Percentiles rank a stretch among this genome's conserved stretches.
Conservation (phyloP, 37 sponge, comb jelly and placozoan species). For the Spongilla lacustris region DNA sequence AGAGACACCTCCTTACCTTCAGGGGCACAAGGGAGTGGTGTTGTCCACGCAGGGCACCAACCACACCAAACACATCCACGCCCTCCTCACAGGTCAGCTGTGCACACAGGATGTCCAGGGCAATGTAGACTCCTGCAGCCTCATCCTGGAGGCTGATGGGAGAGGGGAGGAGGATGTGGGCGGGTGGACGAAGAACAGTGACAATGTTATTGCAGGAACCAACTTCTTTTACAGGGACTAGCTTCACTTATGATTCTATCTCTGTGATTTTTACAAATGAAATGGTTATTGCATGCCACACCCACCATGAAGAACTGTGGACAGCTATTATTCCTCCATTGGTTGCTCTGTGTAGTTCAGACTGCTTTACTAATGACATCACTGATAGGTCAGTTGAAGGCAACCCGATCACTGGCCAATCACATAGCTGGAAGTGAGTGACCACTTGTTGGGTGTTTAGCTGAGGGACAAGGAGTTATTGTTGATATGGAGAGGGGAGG, state of each 20-base stretch:
- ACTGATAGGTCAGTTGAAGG: constrained; percentile 17
- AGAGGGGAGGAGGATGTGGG: too few relatives aligned
- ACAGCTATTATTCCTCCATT: constrained; percentile 19
- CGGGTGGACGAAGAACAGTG: too few relatives aligned
- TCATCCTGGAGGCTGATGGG: constrained; percentile 7
- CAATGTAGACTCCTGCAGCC: constrained; percentile 44
- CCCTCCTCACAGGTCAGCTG: constrained; percentile 71
- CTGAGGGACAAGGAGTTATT: too few relatives aligned
- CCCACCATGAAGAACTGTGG: constrained; percentile 10
- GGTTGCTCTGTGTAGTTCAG: constrained; percentile 9
- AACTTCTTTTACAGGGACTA: too few relatives aligned
- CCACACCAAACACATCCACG: constrained; percentile 79
- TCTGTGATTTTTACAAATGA: too few relatives aligned
- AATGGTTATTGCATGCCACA: too few relatives aligned
- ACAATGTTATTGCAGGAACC: too few relatives aligned
- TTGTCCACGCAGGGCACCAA: constrained; percentile 50
- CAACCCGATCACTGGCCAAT: constrained; percentile 57
- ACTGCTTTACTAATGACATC: constrained; percentile 28
- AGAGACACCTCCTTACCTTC: constrained; percentile 58
- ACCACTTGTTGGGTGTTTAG: neutral
- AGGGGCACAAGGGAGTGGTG: constrained; percentile 61
- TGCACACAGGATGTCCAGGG: constrained; percentile 60
- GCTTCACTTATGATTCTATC: too few relatives aligned
- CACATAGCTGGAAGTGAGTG: constrained; percentile 45
- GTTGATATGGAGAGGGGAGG: too few relatives aligned